Base-by-base conservation (phyloP, 1,140 invertebrate genomes). In the Cheumatopsyche charites region DNA sequence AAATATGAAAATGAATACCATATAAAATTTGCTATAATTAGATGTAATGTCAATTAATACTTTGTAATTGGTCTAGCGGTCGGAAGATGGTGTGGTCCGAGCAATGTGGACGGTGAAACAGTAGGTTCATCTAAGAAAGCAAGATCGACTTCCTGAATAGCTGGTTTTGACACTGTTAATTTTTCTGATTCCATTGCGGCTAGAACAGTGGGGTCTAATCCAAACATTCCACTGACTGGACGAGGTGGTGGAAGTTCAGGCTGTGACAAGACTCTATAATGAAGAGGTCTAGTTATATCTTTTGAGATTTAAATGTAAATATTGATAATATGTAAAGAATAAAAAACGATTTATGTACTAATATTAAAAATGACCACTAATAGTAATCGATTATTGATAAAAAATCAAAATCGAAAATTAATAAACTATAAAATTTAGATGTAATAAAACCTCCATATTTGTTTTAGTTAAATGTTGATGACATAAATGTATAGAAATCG, bases 131-230 rank as follows among this genome's bases (percentile, higher is more conserved):
- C 85, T 0, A 87, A 77, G 73, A 85, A 83, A 71, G 84, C 83
- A 19, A 86, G 79, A 77, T 87, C 86, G 2, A 84, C 79, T 66
- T 79, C 81, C 0, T 81, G 80, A 4, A 84, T 78, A 47, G 84
- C 81, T 65, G 84, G 78, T 26, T 81, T 79, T 19, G 76, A 76
- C 52, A 79, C 79, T 17, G 71, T 71, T 80, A 79, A 76, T 15
- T 55, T 68, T 26, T 79, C 81, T 26, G 73, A 78, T 26, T 90
- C 89, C 23, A 90, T 85, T 73, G 85, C 85, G 17, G 88, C 84
- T 73, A 92, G 85, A 23, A 91, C 84, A 55, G 89, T 84, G 17
- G 88, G 86, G 77, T 92, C 90, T 17, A 93, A 78, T 12, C 90
- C 87, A 78, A 91, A 93, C 7, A 90, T 90, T 47, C 90, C 91